Evolutionary conservation across 2,113 vertebrate species (phyloP).

Genomic region (Albula goreensis): DNA sequence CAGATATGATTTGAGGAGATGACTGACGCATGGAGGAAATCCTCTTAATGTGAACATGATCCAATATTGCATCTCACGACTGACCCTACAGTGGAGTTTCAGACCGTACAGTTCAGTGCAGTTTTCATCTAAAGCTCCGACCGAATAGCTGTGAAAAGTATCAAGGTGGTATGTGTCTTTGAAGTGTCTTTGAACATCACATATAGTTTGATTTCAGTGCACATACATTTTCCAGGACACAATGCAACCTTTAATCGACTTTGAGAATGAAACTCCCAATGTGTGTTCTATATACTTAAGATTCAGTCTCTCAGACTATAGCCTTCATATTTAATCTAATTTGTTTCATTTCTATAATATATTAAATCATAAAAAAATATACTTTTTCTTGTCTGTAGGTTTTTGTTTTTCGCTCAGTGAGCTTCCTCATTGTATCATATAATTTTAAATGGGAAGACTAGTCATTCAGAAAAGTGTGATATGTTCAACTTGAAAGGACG

Average conservation of each 20-base stretch:
- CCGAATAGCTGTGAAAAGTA: neutral
- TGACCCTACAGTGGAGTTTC: neutral
- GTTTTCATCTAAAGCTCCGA: neutral
- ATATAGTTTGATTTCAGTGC: neutral
- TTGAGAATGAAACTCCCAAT: neutral
- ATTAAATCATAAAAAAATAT: neutral
- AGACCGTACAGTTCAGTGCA: neutral
- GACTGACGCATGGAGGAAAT: constrained; percentile 9
- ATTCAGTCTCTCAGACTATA: neutral
- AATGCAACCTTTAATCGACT: neutral
- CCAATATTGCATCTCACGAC: neutral
- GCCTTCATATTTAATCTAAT: neutral
- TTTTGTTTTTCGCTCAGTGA: neutral
- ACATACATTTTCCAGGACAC: neutral
- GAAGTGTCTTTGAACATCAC: neutral
- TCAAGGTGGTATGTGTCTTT: neutral
- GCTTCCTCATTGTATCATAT: neutral
- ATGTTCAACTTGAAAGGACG: neutral
- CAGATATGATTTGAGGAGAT: constrained; percentile 21
- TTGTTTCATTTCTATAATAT: neutral
- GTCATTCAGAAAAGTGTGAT: neutral
- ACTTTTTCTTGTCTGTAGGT: neutral
- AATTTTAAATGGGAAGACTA: neutral
- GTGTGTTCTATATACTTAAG: neutral
- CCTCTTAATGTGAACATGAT: neutral